phyloP scores from a whole-genome alignment of 2,888 invertebrate genomes.

The Tubulanus polymorphus region DNA sequence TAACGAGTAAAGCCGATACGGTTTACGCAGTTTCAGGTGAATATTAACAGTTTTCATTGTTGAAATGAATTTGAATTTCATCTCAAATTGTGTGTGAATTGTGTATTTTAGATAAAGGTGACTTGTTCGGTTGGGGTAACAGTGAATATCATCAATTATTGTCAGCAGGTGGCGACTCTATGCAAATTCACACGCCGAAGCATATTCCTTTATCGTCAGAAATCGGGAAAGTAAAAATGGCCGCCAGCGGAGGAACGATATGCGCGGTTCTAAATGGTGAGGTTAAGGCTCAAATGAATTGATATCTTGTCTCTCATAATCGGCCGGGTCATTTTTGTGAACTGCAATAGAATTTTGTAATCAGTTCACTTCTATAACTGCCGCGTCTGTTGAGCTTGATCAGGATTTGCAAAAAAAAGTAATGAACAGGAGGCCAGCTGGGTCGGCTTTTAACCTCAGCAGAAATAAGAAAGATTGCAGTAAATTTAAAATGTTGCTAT shows the following conservation, averaged over 20 bases:
- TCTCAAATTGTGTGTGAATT: not conserved
- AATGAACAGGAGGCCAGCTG: too few species aligned
- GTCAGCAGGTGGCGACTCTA: constrained; percentile 41
- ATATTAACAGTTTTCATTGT: constrained; percentile 6
- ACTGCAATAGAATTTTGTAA: too few species aligned
- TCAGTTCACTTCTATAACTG: too few species aligned
- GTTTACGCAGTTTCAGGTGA: constrained; percentile 81
- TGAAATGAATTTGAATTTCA: not conserved
- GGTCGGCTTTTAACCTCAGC: too few species aligned
- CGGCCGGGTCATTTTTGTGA: too few species aligned
- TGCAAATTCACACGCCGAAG: constrained; percentile 71
- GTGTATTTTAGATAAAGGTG: constrained; percentile 68
- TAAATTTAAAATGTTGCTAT: not conserved
- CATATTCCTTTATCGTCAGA: constrained; percentile 57
- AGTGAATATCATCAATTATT: constrained; percentile 85
- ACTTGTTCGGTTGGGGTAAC: constrained; percentile 96
- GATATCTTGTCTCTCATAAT: too few species aligned
- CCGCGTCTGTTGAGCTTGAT: too few species aligned
- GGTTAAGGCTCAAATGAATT: not conserved
- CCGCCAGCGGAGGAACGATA: constrained; percentile 81
- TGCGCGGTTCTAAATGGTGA: constrained; percentile 79
- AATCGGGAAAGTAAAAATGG: constrained; percentile 70
- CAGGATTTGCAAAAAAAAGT: too few species aligned
- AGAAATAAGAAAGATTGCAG: too few species aligned
- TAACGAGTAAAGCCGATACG: constrained; percentile 79